These are phyloP conservation scores for Ganaspis brasiliensis DNA, from an alignment of 2,888 invertebrate species.

Conservation along the genomic window DNA sequence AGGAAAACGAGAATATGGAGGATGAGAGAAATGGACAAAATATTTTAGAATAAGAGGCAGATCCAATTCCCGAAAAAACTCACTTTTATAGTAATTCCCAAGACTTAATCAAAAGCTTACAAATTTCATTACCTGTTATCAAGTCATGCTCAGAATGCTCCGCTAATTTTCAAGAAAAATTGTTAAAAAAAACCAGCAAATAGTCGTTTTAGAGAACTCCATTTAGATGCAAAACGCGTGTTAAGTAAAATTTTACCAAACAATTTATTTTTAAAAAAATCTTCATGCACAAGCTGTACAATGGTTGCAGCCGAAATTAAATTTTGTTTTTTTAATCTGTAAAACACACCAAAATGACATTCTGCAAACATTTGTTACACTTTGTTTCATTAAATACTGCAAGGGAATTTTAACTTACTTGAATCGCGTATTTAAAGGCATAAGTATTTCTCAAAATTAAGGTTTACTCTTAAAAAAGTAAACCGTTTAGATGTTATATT, in stretches of 20 bases:
- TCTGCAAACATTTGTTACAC: neutral
- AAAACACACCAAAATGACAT: neutral
- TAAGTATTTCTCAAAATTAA: neutral
- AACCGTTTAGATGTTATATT: too few species aligned
- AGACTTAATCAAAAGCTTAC: constrained; percentile 30
- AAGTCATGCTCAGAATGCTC: neutral
- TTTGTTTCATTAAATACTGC: neutral
- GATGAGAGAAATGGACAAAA: constrained; percentile 7
- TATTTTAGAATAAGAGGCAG: too few species aligned
- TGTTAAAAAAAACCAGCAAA: too few species aligned
- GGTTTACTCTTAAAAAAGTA: too few species aligned
- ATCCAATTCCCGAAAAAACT: constrained; percentile 22
- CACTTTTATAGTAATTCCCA: constrained; percentile 21
- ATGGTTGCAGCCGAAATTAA: neutral
- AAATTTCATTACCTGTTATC: neutral
- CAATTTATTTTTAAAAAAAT: neutral
- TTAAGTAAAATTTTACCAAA: neutral
- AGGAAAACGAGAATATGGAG: too few species aligned
- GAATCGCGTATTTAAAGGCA: neutral
- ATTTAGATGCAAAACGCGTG: neutral
- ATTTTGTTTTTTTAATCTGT: neutral
- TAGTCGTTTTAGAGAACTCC: neutral
- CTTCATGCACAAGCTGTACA: too few species aligned
- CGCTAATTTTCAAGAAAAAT: too few species aligned
- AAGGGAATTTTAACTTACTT: neutral